Evolutionary conservation across 2,888 invertebrate genomes (phyloP), one percentile per base, ranked within the genome.

Genomic region (Dicranocentrus wangi): DNA sequence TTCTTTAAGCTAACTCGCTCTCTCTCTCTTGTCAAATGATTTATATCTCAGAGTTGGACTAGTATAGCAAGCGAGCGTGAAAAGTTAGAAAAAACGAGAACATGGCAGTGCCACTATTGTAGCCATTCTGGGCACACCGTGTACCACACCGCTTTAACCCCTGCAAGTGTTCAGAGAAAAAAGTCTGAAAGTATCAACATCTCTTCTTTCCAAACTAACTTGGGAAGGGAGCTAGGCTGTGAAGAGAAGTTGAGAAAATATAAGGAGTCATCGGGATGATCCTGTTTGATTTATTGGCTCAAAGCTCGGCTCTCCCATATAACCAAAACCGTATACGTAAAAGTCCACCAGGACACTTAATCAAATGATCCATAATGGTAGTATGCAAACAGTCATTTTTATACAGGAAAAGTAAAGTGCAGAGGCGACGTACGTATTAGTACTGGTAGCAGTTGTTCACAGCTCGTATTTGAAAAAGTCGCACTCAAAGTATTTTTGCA

Each of bases 341-440:
- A 77, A 77, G 75, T 69, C 77, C 69, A 77, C 23, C 60, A 69
- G 77, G 77, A 69, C 77, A 77, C 77, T 77, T 77, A 77, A 77
- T 77, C 77, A 77, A 77, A 77, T 77, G 77, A 69, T 77, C 77
- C 77, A 61, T 69, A 69, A 69, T 77, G 69, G 77, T 61, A 69
- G 69, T 69, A 77, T 61, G 69, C 77, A 77, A 77, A 69, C 77
- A 77, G 69, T 77, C 77, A 61, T 60, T 69, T 55, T 47, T 23
- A 21, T 10, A 15, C 21, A 21, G 55, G n/a, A 21, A 55, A 21
- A 55, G 55, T 21, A 55, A 21, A 55, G 55, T 21, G 55, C 17
- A 23, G 23, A 55, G 55, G n/a, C 23, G 55, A 55, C 23, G 55
- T 55, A 5, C 21, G 55, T 15, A 55, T 55, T 21, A 55, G 55